Evolutionary conservation across 2,797 vertebrate species (phyloP), one percentile per base, ranked within the genome.

Genomic region (Pyrocephalus nanus): DNA sequence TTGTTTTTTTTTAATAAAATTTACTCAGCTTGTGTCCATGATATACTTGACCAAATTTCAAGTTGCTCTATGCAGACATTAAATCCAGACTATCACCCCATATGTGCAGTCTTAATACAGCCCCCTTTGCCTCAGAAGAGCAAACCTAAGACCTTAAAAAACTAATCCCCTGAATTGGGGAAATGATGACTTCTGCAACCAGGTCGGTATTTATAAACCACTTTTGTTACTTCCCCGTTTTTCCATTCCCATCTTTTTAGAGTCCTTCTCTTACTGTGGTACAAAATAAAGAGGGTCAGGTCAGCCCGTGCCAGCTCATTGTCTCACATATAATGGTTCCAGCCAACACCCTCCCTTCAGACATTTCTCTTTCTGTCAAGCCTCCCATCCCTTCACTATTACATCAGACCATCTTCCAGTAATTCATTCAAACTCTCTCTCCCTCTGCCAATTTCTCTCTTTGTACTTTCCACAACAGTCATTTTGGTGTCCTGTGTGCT

Each of bases 341-440:
- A 91, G 85, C 88, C 82, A 93, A 92, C 76, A 92, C 38, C 76
- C 69, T 84, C n/a, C 53, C 54, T 96, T 75, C 14, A 88, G 34
- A 23, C 74, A 86, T 65, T 85, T 88, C 53, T n/a, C 25, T 75
- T 57, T 83, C 64, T 90, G 78, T 80, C 54, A 54, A 77, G 73
- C 32, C 65, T 95, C 67, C 66, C 83, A 79, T 82, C 75, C 71
- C 69, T 89, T 74, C 69, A 34, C 30, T 86, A 14, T 69, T 94
- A 88, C 92, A 85, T 92, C 93, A 85, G 42, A 57, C 30, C 53
- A 17, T 87, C 61, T 94, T 89, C 69, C 89, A 91, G 78, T 87
- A 94, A 89, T 94, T 90, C 54, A 93, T 54, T 88, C 80, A 88
- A 34, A 69, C 34, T 55, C 55, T 36, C 64, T 67, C 25, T 9